Base-by-base conservation (phyloP, 1,140 invertebrate genomes). In the Drosophila sucinea region DNA sequence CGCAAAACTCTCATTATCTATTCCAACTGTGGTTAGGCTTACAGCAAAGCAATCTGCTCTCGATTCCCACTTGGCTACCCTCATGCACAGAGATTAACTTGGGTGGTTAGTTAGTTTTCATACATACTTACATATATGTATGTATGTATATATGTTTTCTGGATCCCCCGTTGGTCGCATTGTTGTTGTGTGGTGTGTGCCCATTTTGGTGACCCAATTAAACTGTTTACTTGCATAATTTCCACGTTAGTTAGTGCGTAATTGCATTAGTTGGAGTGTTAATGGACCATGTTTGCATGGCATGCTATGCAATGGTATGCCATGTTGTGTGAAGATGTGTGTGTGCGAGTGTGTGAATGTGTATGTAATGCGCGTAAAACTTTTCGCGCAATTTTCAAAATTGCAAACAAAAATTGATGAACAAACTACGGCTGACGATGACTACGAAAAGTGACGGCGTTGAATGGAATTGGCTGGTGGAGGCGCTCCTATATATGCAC, bases 161-260 rank as follows among this genome's bases (percentile, higher is more conserved):
- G 56, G 56, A 35, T 58, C 23, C 56, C 23, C 32, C 33, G 32
- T n/a, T 58, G 32, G 56, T 58, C 32, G 32, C 56, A 25, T 35
- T 58, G 30, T 58, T 30, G 32, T 33, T 33, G 30, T 57, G 30
- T 17, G 44, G 33, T 7, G 57, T 23, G 73, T 47, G 66, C 71
- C 73, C 60, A 44, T 67, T 73, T 74, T 61, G 58, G 64, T 75
- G 83, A 83, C 83, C 83, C 62, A 86, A 86, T 86, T 86, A 86
- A 86, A 89, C 77, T 86, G 84, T 86, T 86, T 86, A 86, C 83
- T 86, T 87, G 83, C 83, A 86, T 86, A 86, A 86, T 86, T 82
- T 87, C 61, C 76, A 86, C 73, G 79, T 86, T 87, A 83, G 79
- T 77, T 83, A 67, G 67, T 73, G 76, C 67, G 76, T 86, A 83